Evolutionary conservation across 2,888 invertebrate genomes (phyloP).

Genomic region (Schizaphis graminum): DNA sequence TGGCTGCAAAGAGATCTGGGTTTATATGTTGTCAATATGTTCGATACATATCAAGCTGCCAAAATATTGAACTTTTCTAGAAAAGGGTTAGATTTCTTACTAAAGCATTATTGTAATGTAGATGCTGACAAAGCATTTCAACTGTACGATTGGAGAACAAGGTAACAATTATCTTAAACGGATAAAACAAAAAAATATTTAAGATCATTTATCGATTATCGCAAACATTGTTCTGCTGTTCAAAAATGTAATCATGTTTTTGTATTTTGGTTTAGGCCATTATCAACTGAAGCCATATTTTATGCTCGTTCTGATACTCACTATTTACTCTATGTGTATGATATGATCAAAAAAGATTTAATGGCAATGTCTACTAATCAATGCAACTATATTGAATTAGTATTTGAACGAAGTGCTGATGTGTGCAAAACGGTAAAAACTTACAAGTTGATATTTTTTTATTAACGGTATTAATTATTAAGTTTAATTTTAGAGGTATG

Average conservation of each 20-base stretch:
- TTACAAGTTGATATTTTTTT: neutral
- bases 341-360: conserved; percentile 82
- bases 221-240: neutral
- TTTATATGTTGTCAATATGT: conserved; percentile 95
- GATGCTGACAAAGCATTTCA: conserved; percentile 91
- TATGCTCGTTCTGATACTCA: conserved; percentile 97
- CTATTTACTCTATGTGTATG: conserved; percentile 91
- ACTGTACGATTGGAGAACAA: conserved; percentile 93
- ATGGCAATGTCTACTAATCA: conserved; percentile 78
- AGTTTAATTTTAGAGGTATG: conserved; percentile 77
- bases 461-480: neutral
- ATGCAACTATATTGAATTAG: conserved; percentile 78
- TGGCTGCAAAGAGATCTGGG: conserved; percentile 98
- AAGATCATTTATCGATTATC: neutral
- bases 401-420: conserved; percentile 81
- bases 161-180: conserved; percentile 71
- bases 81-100: conserved; percentile 83
- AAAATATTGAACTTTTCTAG: conserved; percentile 79
- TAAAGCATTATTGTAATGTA: conserved; percentile 83
- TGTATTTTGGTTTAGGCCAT: conserved; percentile 75
- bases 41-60: conserved; percentile 94
- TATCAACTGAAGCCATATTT: conserved; percentile 82
- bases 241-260: neutral
- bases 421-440: conserved; percentile 74
- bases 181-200: neutral